Evolutionary conservation across 2,797 vertebrate genomes (phyloP).

Genomic region (Carapus acus): DNA sequence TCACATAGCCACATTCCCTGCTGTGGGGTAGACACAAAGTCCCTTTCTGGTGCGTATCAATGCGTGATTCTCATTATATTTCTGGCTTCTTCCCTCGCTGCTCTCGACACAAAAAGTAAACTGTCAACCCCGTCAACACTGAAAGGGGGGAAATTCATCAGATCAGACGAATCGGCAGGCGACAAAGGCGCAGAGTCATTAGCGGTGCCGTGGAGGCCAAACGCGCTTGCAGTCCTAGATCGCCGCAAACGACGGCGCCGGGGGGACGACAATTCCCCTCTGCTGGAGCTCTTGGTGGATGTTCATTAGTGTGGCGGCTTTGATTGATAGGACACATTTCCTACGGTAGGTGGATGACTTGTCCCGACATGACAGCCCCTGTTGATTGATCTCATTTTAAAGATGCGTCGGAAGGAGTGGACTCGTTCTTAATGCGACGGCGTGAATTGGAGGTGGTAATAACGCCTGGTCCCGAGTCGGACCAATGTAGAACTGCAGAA

Average conservation of each 20-base stretch:
- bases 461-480: too few relatives aligned
- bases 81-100: conserved; percentile 32
- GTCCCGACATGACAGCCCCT: conserved; percentile 48
- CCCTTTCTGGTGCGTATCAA: conserved; percentile 27
- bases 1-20: not conserved
- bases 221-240: conserved; percentile 51
- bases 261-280: conserved; percentile 52
- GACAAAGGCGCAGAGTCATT: conserved; percentile 62
- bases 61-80: conserved; percentile 28
- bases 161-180: conserved; percentile 49
- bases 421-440: conserved; percentile 30
- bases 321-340: conserved; percentile 70
- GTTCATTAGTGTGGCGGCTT: conserved; percentile 61
- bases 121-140: conserved; percentile 38
- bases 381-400: conserved; percentile 64
- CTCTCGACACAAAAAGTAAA: conserved; percentile 30
- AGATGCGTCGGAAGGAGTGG: conserved; percentile 56
- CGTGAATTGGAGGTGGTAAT: conserved; percentile 53
- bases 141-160: conserved; percentile 47
- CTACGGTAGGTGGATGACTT: conserved; percentile 63
- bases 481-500: too few relatives aligned
- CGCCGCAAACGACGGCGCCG: conserved; percentile 59
- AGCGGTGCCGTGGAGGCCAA: conserved; percentile 58
- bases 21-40: conserved; percentile 23
- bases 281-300: conserved; percentile 51